A percentile compares a stretch with the other conserved stretches of the same genome.
Conservation (phyloP, 2,888 invertebrate genomes). For the Camponotus fellah region DNA sequence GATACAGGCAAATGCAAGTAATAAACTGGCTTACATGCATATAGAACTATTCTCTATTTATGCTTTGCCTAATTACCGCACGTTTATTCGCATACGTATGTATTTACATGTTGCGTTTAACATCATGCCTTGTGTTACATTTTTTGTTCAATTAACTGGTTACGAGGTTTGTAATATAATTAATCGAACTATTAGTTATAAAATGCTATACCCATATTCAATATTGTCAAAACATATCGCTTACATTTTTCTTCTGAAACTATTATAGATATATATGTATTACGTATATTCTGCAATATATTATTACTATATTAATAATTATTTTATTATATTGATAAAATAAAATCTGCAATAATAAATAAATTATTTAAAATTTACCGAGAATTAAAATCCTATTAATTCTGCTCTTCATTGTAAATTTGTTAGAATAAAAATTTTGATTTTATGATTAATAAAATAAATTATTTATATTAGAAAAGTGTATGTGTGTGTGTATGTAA, state of each 20-base stretch:
- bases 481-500: too few species aligned
- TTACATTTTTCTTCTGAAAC: not conserved
- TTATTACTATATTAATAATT: slow-evolving; percentile 1
- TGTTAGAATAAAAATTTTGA: not conserved
- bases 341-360: slow-evolving; percentile 15
- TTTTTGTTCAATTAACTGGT: not conserved
- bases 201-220: too few species aligned
- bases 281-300: not conserved
- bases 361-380: not conserved
- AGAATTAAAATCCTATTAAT: not conserved
- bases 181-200: not conserved
- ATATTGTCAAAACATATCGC: not conserved
- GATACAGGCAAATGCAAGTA: not conserved
- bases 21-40: not conserved
- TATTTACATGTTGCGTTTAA: not conserved
- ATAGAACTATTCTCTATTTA: slow-evolving; percentile 4
- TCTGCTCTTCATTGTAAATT: not conserved
- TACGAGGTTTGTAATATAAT: not conserved
- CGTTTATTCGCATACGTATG: not conserved
- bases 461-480: not conserved
- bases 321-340: not conserved
- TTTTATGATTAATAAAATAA: too few species aligned
- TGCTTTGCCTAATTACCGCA: not conserved
- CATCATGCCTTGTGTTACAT: not conserved
- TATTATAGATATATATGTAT: not conserved